These are phyloP conservation scores for Laothoe populi DNA, from an alignment of 2,888 invertebrate genomes.

Conservation along the genomic window DNA sequence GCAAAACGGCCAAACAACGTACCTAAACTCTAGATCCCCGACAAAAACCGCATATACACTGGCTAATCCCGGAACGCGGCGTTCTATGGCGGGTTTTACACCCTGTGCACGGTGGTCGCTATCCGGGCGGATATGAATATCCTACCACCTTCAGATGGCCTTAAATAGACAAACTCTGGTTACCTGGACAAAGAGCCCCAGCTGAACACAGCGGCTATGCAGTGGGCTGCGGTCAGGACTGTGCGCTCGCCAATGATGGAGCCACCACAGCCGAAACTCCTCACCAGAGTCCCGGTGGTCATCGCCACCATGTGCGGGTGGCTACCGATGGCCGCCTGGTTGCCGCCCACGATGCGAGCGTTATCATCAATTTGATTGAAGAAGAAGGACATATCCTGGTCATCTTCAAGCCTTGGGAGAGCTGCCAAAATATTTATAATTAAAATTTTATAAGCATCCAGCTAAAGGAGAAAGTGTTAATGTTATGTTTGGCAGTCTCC, in stretches of 20 bases:
- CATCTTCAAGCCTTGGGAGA: conserved; percentile 48
- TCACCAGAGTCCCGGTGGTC: conserved; percentile 47
- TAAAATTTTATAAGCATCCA: too few species aligned
- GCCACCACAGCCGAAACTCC: conserved; percentile 61
- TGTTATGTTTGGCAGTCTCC: too few species aligned
- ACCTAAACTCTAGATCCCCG: too few species aligned
- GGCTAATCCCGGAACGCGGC: too few species aligned
- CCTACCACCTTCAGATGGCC: too few species aligned
- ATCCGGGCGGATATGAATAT: too few species aligned
- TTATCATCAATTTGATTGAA: conserved; percentile 52
- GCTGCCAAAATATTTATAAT: conserved; percentile 53
- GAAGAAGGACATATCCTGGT: conserved; percentile 51
- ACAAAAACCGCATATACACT: too few species aligned
- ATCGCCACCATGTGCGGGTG: conserved; percentile 65
- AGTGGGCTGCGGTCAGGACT: conserved; percentile 72
- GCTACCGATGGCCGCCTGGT: conserved; percentile 48
- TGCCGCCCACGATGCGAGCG: conserved; percentile 65
- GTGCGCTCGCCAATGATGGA: conserved; percentile 53
- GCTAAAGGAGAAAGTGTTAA: too few species aligned
- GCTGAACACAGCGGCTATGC: conserved; percentile 53
- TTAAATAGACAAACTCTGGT: background rate
- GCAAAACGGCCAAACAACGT: too few species aligned
- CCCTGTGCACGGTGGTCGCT: too few species aligned
- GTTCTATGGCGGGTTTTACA: too few species aligned
- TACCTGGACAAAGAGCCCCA: conserved; percentile 48